These are phyloP conservation scores for Hofmannophila pseudospretella DNA, from an alignment of 2,888 invertebrate genomes.

Conservation along the genomic window DNA sequence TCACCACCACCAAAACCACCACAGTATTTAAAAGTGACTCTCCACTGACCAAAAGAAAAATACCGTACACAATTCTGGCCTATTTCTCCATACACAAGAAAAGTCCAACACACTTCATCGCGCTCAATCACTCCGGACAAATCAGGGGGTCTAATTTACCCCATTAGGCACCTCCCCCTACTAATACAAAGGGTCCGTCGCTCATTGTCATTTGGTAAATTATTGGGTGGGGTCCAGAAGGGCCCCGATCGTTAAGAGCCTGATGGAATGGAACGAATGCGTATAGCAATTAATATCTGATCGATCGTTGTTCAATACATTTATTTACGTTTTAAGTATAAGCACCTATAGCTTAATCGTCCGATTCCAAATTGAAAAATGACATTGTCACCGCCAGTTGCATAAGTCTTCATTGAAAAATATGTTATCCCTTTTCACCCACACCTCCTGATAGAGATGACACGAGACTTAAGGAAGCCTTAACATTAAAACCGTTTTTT, in stretches of 20 bases:
- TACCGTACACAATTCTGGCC: neutral
- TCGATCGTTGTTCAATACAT: too few relatives aligned
- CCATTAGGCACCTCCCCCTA: constrained; percentile 1
- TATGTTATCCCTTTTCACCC: too few relatives aligned
- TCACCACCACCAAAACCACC: too few relatives aligned
- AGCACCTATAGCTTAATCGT: too few relatives aligned
- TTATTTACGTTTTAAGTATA: too few relatives aligned
- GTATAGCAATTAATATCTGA: neutral
- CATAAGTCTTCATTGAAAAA: too few relatives aligned
- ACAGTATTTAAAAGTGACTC: too few relatives aligned
- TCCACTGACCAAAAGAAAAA: neutral
- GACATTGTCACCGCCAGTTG: too few relatives aligned
- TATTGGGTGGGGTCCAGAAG: constrained; percentile 4
- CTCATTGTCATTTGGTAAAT: constrained; percentile 11
- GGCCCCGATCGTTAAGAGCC: neutral
- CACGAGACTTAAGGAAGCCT: too few relatives aligned
- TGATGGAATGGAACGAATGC: neutral
- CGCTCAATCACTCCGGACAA: constrained; percentile 9
- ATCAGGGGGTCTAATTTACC: constrained; percentile 9
- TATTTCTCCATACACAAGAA: neutral
- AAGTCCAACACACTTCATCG: neutral
- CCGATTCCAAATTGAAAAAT: too few relatives aligned
- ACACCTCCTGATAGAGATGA: too few relatives aligned
- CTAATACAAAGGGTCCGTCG: constrained; percentile 3
- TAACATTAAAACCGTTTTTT: too few relatives aligned